Evolutionary conservation across 2,113 vertebrate species (phyloP).

Genomic region (Micronisus gabar): DNA sequence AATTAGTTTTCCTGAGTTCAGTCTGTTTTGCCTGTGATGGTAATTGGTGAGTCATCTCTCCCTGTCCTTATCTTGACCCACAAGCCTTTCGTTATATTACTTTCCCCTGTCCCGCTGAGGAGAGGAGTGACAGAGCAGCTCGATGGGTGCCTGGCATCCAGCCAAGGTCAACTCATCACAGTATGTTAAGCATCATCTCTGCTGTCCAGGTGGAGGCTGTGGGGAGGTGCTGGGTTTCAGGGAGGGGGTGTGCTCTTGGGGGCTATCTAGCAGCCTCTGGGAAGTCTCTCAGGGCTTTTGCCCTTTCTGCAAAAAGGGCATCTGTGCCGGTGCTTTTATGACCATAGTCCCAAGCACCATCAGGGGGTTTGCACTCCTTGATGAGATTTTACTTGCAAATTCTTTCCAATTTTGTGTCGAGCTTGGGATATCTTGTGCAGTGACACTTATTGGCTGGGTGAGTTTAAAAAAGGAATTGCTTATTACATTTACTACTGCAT

Average conservation of each 20-base stretch:
- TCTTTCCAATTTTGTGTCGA: neutral
- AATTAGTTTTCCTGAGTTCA: neutral
- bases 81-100: rapidly evolving
- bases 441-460: neutral
- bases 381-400: neutral
- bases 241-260: rapidly evolving
- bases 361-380: neutral
- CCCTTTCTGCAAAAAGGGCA: neutral
- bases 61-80: neutral
- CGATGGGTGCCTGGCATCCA: neutral
- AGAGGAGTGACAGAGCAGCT: neutral
- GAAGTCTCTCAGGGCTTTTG: neutral
- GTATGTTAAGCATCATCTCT: neutral
- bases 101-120: neutral
- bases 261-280: neutral
- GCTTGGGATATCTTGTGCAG: neutral
- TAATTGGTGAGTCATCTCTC: neutral
- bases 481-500: neutral
- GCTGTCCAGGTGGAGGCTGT: neutral
- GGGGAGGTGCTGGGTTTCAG: neutral
- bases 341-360: neutral
- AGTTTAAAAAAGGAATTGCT: neutral
- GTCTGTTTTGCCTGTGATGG: neutral
- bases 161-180: no score
- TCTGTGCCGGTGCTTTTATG: rapidly evolving